Percentiles rank a stretch among this genome's conserved stretches.
Evolutionary conservation across 2,797 vertebrate species (phyloP).

Genomic region (Epinephelus coioides): DNA sequence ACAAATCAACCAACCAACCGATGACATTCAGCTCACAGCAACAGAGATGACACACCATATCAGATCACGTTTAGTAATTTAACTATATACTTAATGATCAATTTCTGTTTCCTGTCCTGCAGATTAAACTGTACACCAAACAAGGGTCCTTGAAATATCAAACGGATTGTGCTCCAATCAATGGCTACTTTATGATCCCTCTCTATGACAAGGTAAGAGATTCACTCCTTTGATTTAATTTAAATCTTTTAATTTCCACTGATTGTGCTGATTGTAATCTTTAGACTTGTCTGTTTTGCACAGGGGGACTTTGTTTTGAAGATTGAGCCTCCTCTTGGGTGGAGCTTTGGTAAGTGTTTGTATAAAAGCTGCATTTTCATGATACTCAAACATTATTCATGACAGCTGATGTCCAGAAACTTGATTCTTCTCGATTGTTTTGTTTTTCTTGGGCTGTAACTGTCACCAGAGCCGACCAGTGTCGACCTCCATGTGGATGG

Average conservation of each 20-base stretch:
- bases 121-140: constrained; percentile 98
- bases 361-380: not conserved
- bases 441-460: not conserved
- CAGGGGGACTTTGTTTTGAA: constrained; percentile 99
- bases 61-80: no score
- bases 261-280: not conserved
- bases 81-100: no score
- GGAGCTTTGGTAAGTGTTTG: constrained; percentile 95
- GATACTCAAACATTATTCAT: not conserved
- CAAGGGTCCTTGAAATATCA: constrained; percentile 98
- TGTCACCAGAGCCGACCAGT: constrained; percentile 90
- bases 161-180: constrained; percentile 98
- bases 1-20: no score
- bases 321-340: constrained; percentile 97
- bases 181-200: constrained; percentile 99
- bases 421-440: not conserved
- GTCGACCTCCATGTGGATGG: constrained; percentile 97
- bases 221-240: not conserved
- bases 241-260: not conserved
- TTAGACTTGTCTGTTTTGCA: not conserved
- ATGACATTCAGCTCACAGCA: no score
- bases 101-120: constrained; percentile 24
- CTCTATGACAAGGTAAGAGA: constrained; percentile 96
- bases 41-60: no score
- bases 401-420: not conserved